Base-by-base conservation (phyloP, 2,113 vertebrate genomes). In the Tenebrosternarchus preto region DNA sequence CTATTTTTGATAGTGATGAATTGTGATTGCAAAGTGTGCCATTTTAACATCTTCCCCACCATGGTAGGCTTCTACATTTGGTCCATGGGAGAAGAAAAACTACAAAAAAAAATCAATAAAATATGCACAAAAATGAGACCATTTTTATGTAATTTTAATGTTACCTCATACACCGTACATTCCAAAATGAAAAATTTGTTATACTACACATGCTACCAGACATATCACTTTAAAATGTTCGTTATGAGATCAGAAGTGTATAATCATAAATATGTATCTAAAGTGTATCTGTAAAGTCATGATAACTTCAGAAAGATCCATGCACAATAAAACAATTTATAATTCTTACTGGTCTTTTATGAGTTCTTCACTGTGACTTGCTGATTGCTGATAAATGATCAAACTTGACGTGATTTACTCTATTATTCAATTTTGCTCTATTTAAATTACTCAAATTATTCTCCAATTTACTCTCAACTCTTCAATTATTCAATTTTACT, bases 151-250 rank as follows among this genome's bases (percentile, higher is more conserved):
- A 95, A 95, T 95, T 95, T 96, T 97, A 95, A 96, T 97, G 96
- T 97, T 97, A 97, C 95, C 96, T 98, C 97, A 96, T 95, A 95
- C 93, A 95, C 93, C 95, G 93, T 98, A 98, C 96, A 98, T 98
- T 98, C 96, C 97, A 98, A 97, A 96, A 95, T 92, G 86, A 88
- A 92, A 88, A 87, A 91, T 94, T 93, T 95, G 94, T 95, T 95
- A 96, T 96, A 95, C 95, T 95, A 94, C 95, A 94, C 92, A 96
- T 96, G 95, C 93, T 96, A 97, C 94, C 94, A 95, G 93, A 96
- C 95, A 96, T 96, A 96, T 95, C 95, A 97, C 93, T 94, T 96
- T 95, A 92, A 95, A 95, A 92, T 96, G 95, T 96, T 93, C 92
- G 91, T 93, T 91, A 92, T 95, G 91, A 90, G 86, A 92, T 86